Evolutionary conservation across 2,113 vertebrate species (phyloP), one percentile per base, ranked within the genome.

Genomic region (Zapornia atra): DNA sequence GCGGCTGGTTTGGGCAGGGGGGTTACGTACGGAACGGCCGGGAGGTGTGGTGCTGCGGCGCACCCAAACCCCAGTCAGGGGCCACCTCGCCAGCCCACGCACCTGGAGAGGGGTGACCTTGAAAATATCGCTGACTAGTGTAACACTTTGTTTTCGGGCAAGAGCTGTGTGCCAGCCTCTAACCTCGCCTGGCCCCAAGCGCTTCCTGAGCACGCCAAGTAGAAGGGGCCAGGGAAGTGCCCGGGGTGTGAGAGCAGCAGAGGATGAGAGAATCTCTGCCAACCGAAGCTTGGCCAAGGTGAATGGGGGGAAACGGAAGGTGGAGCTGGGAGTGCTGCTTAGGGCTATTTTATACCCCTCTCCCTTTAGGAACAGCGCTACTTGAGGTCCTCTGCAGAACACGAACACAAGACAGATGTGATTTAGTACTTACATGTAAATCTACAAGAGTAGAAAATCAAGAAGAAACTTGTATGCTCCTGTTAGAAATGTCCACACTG

Each of bases 261-360:
- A 79, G 21, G 17, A 4, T 1, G 5, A 16, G 15, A 31, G 40
- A 26, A 53, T 26, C 78, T 75, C 8, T 46, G 25, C 42, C 40
- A 1, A 1, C 5, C 10, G 20, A n/a, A 34, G 7, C 6, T 31
- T 65, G 72, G 26, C 34, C 3, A 3, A 25, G 26, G 25, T 0
- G 3, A 22, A 59, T 13, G 18, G 7, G 21, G 44, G 11, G 26
- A 68, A 76, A 57, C 4, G 18, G 4, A 15, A 2, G 4, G 48
- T 5, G 42, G 61, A 68, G 38, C 53, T 56, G 51, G 36, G n/a
- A 40, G 8, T 28, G 20, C 34, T 72, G 51, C 57, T 79, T 40
- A 25, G 25, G 59, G 38, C 34, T 10, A 1, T 54, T 84, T 54
- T 22, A 46, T 24, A 31, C 14, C 11, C 4, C 34, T 89, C 33